phyloP scores from a whole-genome alignment of 2,797 vertebrate genomes.

The Lemur catta region DNA sequence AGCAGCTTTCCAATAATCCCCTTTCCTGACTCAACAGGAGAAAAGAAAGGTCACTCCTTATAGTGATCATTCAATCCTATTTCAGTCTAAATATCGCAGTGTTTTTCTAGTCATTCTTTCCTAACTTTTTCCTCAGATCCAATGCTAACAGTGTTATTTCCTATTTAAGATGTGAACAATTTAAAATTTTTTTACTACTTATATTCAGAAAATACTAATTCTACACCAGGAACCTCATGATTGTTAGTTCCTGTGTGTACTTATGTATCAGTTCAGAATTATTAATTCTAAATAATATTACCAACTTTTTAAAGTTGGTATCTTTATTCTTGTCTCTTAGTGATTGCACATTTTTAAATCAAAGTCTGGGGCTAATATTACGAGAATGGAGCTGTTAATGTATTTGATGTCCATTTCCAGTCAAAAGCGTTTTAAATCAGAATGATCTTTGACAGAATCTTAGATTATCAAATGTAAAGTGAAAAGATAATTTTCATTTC shows the following conservation, averaged over 20 bases:
- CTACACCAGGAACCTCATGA: not conserved
- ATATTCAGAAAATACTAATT: not conserved
- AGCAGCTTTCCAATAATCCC: not conserved
- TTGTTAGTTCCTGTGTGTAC: not conserved
- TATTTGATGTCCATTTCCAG: not conserved
- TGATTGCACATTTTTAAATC: not conserved
- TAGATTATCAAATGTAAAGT: not conserved
- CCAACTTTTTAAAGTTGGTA: not conserved
- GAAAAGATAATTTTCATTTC: not conserved
- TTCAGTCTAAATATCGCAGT: not conserved
- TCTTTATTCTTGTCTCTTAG: not conserved
- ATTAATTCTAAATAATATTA: constrained; percentile 13
- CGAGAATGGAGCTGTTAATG: not conserved
- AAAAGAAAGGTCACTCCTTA: not conserved
- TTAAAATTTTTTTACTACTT: not conserved
- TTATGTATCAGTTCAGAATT: not conserved
- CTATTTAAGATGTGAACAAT: not conserved
- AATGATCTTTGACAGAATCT: not conserved
- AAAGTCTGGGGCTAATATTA: not conserved
- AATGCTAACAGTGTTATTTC: not conserved
- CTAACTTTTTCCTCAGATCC: not conserved
- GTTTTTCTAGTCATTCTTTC: not conserved
- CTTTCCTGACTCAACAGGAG: not conserved
- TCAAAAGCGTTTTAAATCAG: not conserved
- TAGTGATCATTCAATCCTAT: not conserved